Evolutionary conservation across 2,113 vertebrate species (phyloP), one percentile per base, ranked within the genome.

Genomic region (Addax nasomaculatus): DNA sequence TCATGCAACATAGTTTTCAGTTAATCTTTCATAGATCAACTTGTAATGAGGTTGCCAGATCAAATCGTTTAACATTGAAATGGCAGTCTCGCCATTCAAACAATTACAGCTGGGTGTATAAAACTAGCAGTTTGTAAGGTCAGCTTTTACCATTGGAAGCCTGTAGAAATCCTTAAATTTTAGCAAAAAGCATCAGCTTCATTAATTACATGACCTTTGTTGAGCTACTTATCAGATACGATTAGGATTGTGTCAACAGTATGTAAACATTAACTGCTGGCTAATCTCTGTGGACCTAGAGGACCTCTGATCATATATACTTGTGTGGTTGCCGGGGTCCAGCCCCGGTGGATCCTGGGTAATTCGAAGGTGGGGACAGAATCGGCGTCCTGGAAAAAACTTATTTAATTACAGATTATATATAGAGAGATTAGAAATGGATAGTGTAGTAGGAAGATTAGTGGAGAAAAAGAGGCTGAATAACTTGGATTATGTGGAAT

Each of bases 231-330:
- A 33, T 47, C 47, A 95, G 85, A 76, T 86, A 85, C 2, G 57
- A 92, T 95, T 95, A 94, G 70, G 27, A 86, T 60, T 43, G 25
- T 93, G 45, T 91, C 10, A 3, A 94, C 55, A 62, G 47, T 95
- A 33, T 85, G 23, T 60, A 60, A 62, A 64, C 90, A 93, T 2
- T 76, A 53, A 90, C 85, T 70, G 67, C 29, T 60, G 2, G 36
- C 93, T 90, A 49, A 76, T 96, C 88, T 80, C 96, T 96, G 93
- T 96, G 39, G 1, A 84, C 95, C 67, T 93, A 92, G 89, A 79
- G 94, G 97, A 96, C 83, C 45, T 95, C 80, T 85, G 27, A 81
- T 97, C 39, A 57, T 87, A 73, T 79, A 87, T 80, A 33, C 88
- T 89, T 15, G 51, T 86, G 23, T 90, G 49, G 13, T 45, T 39